Evolutionary conservation across 2,888 invertebrate genomes (phyloP), one percentile per base, ranked within the genome.

Genomic region (Caenorhabditis sp.): DNA sequence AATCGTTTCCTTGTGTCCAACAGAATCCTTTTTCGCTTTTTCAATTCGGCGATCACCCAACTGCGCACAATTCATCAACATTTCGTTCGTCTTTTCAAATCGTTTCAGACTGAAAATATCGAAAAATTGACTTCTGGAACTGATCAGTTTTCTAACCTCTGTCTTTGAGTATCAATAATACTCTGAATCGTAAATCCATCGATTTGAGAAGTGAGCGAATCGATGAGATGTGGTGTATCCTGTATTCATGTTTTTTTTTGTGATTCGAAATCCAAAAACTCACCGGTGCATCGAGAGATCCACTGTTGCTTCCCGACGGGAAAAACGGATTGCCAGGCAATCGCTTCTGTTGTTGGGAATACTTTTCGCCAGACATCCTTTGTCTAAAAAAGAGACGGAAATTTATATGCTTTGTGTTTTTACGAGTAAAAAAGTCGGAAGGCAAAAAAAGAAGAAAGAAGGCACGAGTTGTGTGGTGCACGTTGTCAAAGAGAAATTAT

Each of bases 11-110:
- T 96, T 96, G 92, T 98, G 97, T 88, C 95, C 95, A 91, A 96
- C 96, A 90, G 98, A 97, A 92, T 98, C 97, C 0, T 95, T 95
- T 10, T 95, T 95, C 0, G 97, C 96, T 24, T 95, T 95, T 91
- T 96, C 96, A 72, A 96, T 94, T 14, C 98, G 94, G 85, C 95
- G 95, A 3, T 96, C 95, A 0, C 97, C 96, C n/a, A 99, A 93
- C 22, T 96, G 95, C 93, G 97, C 97, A 92, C 98, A 98, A 93
- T 98, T 98, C 12, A 96, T 95, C 38, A 99, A 93, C 98, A 98
- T 99, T 94, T 99, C 98, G 92, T 98, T 99, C 0, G 98, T 98
- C 93, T 98, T 98, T 92, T 98, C 98, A 93, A 98, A 99, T 74
- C 98, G 94, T 91, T 96, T 96, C 31, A 98, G 93, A 51, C 90